A percentile compares a stretch with the other conserved stretches of the same genome.
These are phyloP conservation scores for Nymphalis polychloros DNA, from an alignment of 2,888 invertebrate genomes.

Conservation along the genomic window DNA sequence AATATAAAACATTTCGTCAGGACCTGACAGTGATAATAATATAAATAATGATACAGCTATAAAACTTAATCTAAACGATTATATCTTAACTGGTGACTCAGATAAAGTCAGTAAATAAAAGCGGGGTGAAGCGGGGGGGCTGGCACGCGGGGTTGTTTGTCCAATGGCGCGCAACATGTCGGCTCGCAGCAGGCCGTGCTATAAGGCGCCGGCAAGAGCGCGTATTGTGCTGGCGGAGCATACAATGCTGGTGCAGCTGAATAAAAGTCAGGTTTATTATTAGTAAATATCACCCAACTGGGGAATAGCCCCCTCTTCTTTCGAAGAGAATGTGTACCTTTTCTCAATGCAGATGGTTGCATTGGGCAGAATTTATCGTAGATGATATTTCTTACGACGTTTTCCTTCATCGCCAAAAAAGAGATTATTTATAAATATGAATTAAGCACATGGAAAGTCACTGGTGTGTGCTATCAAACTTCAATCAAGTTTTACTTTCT, in stretches of 20 bases:
- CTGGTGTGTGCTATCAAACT: too few relatives aligned
- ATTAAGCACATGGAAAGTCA: too few relatives aligned
- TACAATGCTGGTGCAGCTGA: conserved; percentile 70
- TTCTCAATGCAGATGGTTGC: too few relatives aligned
- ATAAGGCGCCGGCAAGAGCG: conserved; percentile 71
- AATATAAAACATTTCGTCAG: conserved; percentile 9
- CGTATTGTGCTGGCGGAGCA: conserved; percentile 69
- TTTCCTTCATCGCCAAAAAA: too few relatives aligned
- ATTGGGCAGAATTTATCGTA: too few relatives aligned
- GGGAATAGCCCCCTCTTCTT: not conserved
- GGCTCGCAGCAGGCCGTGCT: conserved; percentile 70
- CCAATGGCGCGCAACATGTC: conserved; percentile 69
- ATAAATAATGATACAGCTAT: conserved; percentile 13
- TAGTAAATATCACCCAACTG: not conserved
- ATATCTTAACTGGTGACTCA: not conserved
- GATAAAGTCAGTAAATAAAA: conserved; percentile 65
- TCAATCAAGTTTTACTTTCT: not conserved
- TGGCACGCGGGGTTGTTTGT: conserved; percentile 70
- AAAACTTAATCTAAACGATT: conserved; percentile 19
- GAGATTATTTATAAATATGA: too few relatives aligned
- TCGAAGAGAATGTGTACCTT: too few relatives aligned
- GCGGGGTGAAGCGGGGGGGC: conserved; percentile 74
- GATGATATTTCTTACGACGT: too few relatives aligned
- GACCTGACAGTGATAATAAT: not conserved
- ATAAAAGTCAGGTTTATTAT: conserved; percentile 31